Evolutionary conservation across 1,140 invertebrate species (phyloP), one percentile per base, ranked within the genome.

Genomic region (Drosophila chauvacae): DNA sequence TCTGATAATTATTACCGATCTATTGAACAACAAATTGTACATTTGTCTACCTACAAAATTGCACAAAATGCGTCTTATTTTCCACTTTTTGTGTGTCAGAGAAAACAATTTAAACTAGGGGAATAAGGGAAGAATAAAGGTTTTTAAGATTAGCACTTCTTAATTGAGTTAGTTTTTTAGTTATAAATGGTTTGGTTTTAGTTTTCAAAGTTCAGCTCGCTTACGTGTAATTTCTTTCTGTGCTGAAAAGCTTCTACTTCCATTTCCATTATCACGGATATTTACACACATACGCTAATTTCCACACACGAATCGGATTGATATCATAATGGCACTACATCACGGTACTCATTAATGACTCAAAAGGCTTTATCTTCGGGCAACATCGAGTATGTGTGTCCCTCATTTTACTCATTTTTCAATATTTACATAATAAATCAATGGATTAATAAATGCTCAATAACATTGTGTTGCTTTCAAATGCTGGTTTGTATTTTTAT

Each of bases 181-280:
- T n/a, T n/a, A 6, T n/a, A 28, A 1, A n/a, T 14, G 11, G 9
- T 28, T 30, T 0, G 10, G 2, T 30, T 55, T 53, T 14, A 5
- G n/a, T 37, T 16, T 5, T 55, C 6, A 16, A 35, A 23, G 3
- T 9, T 20, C 4, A 0, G 9, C 11, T 28, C 26, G 9, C 18
- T 50, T n/a, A 5, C 2, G 18, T 14, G 2, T 23, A 55, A 37
- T 37, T 37, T 55, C 42, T 55, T 28, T 35, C 66, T 20, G 53
- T 48, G 41, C 28, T 53, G 23, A 41, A 57, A 42, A 42, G 35
- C 37, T 58, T 51, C 28, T 11, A 50, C 28, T 50, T 28, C 16
- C 37, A n/a, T 18, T 58, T 58, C 55, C 60, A 63, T 56, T 55
- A 26, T 55, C 37, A 63, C 9, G 6, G 6, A 63, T 53, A 63